phyloP scores from a whole-genome alignment of 2,797 vertebrate species.

The Zenarchopterus dispar region DNA sequence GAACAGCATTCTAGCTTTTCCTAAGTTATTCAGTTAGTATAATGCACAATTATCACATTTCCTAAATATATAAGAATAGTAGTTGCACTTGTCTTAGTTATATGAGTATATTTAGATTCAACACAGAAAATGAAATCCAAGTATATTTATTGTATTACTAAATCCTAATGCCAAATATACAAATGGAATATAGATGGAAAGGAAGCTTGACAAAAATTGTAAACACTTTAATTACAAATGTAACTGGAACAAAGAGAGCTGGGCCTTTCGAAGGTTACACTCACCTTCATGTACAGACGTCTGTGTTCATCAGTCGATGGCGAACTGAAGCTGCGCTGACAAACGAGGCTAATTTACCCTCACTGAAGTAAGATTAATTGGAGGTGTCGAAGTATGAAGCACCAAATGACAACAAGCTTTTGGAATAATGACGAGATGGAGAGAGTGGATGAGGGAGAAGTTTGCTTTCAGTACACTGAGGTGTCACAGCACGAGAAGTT shows the following conservation, averaged over 20 bases:
- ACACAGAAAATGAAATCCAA: neutral
- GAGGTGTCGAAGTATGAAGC: slow-evolving; percentile 79
- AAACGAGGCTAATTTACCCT: slow-evolving; percentile 79
- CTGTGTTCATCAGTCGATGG: slow-evolving; percentile 68
- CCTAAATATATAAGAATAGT: slow-evolving; percentile 1
- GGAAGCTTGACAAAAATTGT: slow-evolving; percentile 61
- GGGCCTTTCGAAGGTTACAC: slow-evolving; percentile 65
- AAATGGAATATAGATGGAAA: slow-evolving; percentile 26
- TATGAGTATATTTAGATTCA: neutral
- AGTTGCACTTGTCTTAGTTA: neutral
- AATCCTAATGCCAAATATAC: slow-evolving; percentile 34
- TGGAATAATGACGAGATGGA: slow-evolving; percentile 74
- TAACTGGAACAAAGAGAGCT: slow-evolving; percentile 60
- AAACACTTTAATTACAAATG: slow-evolving; percentile 71
- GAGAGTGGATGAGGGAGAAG: slow-evolving; percentile 41
- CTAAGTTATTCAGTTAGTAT: neutral
- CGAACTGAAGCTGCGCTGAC: slow-evolving; percentile 67
- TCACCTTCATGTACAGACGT: slow-evolving; percentile 75
- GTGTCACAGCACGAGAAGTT: slow-evolving; percentile 44
- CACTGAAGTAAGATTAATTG: slow-evolving; percentile 81
- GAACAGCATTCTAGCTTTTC: too few species aligned
- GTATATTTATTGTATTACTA: neutral
- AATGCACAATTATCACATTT: slow-evolving; percentile 1
- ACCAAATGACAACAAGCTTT: slow-evolving; percentile 77
- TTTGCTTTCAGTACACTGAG: slow-evolving; percentile 56